phyloP scores from a whole-genome alignment of 1,140 invertebrate species.

The Drosophila bipectinata region DNA sequence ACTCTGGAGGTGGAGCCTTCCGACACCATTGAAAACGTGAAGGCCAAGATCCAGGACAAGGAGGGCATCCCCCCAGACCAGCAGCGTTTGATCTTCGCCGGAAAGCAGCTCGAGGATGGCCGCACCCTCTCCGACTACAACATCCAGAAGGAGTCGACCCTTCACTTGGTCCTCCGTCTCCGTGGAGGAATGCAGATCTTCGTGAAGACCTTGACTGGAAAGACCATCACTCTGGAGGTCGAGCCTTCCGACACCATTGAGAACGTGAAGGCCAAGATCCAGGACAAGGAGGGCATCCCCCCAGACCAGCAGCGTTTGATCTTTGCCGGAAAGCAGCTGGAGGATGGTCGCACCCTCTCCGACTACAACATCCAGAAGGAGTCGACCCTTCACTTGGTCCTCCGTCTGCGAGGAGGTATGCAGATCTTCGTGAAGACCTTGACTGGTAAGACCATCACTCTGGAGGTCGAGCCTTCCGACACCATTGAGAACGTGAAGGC shows the following conservation, averaged over 20 bases:
- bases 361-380: constrained; percentile 95
- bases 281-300: constrained; percentile 90
- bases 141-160: constrained; percentile 95
- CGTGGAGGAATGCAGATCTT: constrained; percentile 93
- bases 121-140: constrained; percentile 91
- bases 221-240: constrained; percentile 92
- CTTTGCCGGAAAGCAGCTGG: constrained; percentile 91
- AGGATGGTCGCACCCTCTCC: constrained; percentile 91
- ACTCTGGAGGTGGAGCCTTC: constrained; percentile 92
- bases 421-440: constrained; percentile 91
- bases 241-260: constrained; percentile 93
- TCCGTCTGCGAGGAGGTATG: constrained; percentile 94
- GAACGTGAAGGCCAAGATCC: constrained; percentile 92
- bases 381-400: constrained; percentile 94
- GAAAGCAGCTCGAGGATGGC: constrained; percentile 89
- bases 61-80: constrained; percentile 90
- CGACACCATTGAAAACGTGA: constrained; percentile 93
- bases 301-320: constrained; percentile 90
- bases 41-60: constrained; percentile 91
- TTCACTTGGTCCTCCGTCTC: constrained; percentile 93
- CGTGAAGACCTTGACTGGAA: constrained; percentile 92
- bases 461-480: constrained; percentile 90
- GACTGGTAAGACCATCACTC: constrained; percentile 90
- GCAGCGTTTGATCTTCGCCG: constrained; percentile 88
- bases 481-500: constrained; percentile 92